A percentile compares a stretch with the other conserved stretches of the same genome.
Conservation (phyloP, 2,113 vertebrate species). For the Montifringilla adamsi region DNA sequence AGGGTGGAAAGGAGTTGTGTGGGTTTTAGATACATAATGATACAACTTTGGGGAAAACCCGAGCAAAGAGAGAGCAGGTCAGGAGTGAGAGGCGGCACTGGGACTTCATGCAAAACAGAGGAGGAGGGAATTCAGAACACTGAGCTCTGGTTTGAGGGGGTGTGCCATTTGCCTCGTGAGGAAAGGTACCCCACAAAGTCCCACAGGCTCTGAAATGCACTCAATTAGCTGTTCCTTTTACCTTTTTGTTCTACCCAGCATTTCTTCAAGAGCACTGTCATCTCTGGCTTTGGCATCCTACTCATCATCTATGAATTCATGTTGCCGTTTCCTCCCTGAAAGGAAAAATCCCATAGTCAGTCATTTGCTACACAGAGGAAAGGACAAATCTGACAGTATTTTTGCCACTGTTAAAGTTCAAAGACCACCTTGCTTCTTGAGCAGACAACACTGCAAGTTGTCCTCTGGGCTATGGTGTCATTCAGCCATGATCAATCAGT, state of each 20-base stretch:
- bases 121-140: background rate
- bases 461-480: background rate
- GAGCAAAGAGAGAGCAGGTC: background rate
- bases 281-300: constrained; percentile 70
- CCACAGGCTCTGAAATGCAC: constrained; percentile 18
- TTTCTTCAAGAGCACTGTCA: constrained; percentile 68
- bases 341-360: constrained; percentile 53
- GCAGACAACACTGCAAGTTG: background rate
- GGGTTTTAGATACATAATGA: background rate
- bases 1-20: rapidly evolving
- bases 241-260: constrained; percentile 65
- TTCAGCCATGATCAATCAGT: background rate
- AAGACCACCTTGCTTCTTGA: background rate
- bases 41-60: background rate
- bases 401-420: background rate
- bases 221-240: constrained; percentile 58
- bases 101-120: constrained; percentile 14
- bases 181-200: background rate
- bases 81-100: background rate
- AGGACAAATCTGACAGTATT: background rate
- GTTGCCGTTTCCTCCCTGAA: constrained; percentile 54
- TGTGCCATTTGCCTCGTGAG: background rate
- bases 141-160: background rate
- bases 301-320: constrained; percentile 58
- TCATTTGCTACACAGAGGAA: constrained; percentile 13